Base-by-base conservation (phyloP, 2,797 vertebrate genomes). In the Mustela erminea region DNA sequence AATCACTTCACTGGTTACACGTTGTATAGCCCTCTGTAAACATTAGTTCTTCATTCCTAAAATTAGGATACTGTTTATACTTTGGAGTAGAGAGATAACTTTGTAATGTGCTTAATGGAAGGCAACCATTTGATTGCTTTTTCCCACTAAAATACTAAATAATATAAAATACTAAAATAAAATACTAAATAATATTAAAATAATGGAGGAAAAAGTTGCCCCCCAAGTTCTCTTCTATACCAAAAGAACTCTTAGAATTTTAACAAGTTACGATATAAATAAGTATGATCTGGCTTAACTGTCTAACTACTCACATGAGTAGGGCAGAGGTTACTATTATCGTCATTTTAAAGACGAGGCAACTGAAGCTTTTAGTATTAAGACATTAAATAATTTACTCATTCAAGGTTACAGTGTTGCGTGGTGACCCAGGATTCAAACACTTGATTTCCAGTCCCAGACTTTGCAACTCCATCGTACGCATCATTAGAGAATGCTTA, bases 201-300 rank as follows among this genome's bases (percentile, higher is more conserved):
- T 49, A 94, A 92, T 43, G 11, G 66, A 92, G 14, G 14, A 2
- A 25, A 88, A 95, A 87, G 2, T 77, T 92, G 46, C 6, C 29
- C 21, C 7, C 4, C 5, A 92, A 96, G 77, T 82, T 15, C 32
- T 68, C 46, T 90, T 96, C 46, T 91, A 62, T 43, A 72, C 29
- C 70, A 80, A 90, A 92, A 78, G 75, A 89, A 4, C 43, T 41
- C 46, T 75, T 96, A 83, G 68, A 96, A 83, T 87, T 93, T 93
- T 86, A 96, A 82, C 18, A 90, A 75, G 32, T 66, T 94, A 87
- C 15, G 5, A 4, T 94, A 70, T 21, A 95, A 93, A 83, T 68
- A 82, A 27, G 35, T 54, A 29, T 21, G 27, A 97, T 66, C 25
- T 87, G 64, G 15, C 83, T 86, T 96, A 43, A 84, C 72, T 83